A percentile compares a stretch with the other conserved stretches of the same genome.
phyloP scores from a whole-genome alignment of 2,888 invertebrate genomes.

The Netelia virgata region DNA sequence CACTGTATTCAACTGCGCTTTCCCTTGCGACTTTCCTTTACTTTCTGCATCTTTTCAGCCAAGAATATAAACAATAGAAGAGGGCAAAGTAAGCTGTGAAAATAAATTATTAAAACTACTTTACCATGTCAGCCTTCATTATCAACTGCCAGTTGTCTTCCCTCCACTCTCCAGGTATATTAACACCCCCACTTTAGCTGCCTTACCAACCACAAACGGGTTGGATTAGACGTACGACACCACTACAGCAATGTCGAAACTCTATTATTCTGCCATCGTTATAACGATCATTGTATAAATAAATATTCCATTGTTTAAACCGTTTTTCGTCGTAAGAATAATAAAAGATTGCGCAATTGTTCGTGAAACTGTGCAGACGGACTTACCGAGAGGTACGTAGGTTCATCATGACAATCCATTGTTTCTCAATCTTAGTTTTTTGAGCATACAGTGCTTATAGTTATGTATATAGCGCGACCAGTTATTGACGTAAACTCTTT shows the following conservation, averaged over 20 bases:
- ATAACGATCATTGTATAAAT: conserved; percentile 24
- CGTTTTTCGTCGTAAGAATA: not conserved
- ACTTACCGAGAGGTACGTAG: not conserved
- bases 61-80: not conserved
- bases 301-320: conserved; percentile 38
- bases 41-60: not conserved
- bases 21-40: not conserved
- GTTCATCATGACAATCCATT: conserved; percentile 33
- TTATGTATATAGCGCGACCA: not conserved
- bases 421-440: conserved; percentile 41
- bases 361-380: not conserved
- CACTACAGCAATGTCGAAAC: not conserved
- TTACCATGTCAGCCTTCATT: too few relatives aligned
- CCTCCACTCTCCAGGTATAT: not conserved
- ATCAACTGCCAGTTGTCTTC: not conserved
- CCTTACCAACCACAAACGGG: conserved; percentile 1
- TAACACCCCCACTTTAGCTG: not conserved
- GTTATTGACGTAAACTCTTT: conserved; percentile 10
- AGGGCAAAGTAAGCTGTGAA: not conserved
- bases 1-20: not conserved
- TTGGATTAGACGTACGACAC: not conserved
- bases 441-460: not conserved
- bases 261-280: conserved; percentile 12
- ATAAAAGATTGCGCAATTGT: conserved; percentile 19
- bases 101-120: too few relatives aligned